Conservation (phyloP, 1,140 invertebrate genomes). For the Drosophila albomicans region DNA sequence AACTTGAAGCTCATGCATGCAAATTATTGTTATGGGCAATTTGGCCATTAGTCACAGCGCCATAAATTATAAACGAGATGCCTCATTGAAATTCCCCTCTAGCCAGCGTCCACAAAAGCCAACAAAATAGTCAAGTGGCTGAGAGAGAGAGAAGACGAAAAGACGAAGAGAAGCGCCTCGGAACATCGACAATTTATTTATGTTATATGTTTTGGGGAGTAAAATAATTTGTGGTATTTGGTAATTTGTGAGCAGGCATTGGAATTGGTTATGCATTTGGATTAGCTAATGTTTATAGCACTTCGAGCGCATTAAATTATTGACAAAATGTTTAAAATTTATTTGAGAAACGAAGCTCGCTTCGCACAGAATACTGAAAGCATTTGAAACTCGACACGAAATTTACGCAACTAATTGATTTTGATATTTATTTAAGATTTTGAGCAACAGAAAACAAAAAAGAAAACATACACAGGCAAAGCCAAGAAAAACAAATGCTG, state of each 20-base stretch:
- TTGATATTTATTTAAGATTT: slow-evolving; percentile 74
- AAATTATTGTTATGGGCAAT: slow-evolving; percentile 80
- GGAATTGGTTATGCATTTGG: slow-evolving; percentile 58
- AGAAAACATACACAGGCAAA: neutral
- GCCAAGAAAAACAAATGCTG: slow-evolving; percentile 24
- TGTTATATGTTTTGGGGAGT: slow-evolving; percentile 25
- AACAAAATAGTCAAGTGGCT: slow-evolving; percentile 16
- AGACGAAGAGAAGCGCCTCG: slow-evolving; percentile 18
- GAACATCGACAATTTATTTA: slow-evolving; percentile 45
- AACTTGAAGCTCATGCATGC: slow-evolving; percentile 69
- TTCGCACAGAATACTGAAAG: slow-evolving; percentile 2
- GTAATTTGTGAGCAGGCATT: slow-evolving; percentile 65
- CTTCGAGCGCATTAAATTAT: slow-evolving; percentile 66
- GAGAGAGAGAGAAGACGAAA: neutral
- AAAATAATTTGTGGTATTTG: slow-evolving; percentile 62
- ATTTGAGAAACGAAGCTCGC: neutral
- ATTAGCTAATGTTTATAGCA: slow-evolving; percentile 51
- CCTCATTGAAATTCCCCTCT: slow-evolving; percentile 73
- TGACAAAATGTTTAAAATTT: slow-evolving; percentile 27
- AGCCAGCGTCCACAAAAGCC: slow-evolving; percentile 40
- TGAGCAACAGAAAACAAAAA: slow-evolving; percentile 49
- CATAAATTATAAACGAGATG: slow-evolving; percentile 77
- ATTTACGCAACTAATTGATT: slow-evolving; percentile 81
- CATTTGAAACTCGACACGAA: slow-evolving; percentile 44
- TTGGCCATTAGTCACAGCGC: slow-evolving; percentile 75